Percentiles rank a stretch among this genome's conserved stretches.
Evolutionary conservation across 2,113 vertebrate species (phyloP).

Genomic region (Peucedramus taeniatus): DNA sequence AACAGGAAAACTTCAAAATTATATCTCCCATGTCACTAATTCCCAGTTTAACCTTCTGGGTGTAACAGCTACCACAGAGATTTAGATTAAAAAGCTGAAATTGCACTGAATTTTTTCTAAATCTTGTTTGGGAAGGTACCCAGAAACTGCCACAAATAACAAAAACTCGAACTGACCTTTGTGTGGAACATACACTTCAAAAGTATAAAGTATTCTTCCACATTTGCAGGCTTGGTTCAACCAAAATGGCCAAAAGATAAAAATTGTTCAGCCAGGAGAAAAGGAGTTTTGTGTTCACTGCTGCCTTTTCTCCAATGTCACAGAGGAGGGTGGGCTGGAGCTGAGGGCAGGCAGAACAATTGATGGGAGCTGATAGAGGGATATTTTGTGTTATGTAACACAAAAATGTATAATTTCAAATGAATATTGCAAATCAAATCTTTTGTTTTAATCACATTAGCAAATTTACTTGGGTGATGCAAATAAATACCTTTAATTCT

Average conservation of each 20-base stretch:
- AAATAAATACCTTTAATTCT: background rate
- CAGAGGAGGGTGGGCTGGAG: background rate
- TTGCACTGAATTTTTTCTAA: background rate
- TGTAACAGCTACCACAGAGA: slow-evolving; percentile 3
- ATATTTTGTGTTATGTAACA: background rate
- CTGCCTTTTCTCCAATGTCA: background rate
- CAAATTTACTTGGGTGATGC: background rate
- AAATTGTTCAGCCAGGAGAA: background rate
- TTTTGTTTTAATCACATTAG: background rate
- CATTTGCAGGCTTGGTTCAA: background rate
- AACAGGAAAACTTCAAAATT: slow-evolving; percentile 24
- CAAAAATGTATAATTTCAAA: background rate
- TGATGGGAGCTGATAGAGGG: background rate
- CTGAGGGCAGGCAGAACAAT: background rate
- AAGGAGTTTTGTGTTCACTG: background rate
- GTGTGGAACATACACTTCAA: background rate
- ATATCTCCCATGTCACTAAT: slow-evolving; percentile 9
- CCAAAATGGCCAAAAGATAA: background rate
- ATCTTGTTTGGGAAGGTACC: background rate
- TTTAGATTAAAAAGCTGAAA: background rate
- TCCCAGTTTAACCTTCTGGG: slow-evolving; percentile 2
- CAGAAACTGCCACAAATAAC: background rate
- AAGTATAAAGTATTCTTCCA: background rate
- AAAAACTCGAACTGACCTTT: background rate
- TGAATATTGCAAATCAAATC: background rate